Evolutionary conservation across 2,797 vertebrate genomes (phyloP), one percentile per base, ranked within the genome.

Genomic region (Syncerus caffer): DNA sequence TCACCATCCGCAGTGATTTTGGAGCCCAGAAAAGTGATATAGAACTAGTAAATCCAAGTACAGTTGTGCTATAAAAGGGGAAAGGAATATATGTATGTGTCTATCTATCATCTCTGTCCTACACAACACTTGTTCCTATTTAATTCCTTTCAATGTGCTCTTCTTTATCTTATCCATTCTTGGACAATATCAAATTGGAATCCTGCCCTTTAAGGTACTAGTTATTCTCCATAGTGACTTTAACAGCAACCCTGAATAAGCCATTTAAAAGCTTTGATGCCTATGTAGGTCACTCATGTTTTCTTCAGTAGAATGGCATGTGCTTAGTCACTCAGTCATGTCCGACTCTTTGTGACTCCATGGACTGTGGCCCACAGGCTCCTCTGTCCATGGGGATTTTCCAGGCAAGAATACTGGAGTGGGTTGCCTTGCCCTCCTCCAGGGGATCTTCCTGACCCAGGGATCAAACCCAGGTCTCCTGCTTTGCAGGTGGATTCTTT

Each of bases 241-340:
- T 89, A 95, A 96, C 89, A 82, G 13, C 45, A 58, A 94, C 79
- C 80, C 71, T 93, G 34, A 60, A 78, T n/a, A 90, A 93, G 13
- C 2, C 86, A 51, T 42, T 93, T 96, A 80, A 55, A 95, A 95
- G 83, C 83, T 93, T 90, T 93, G 34, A 96, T 94, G 91, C 16
- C 10, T 94, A 38, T 25, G 38, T 38, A 91, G 85, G 34, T 25
- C 53, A 91, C 50, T 94, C 74, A 50, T 93, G 76, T 91, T 97
- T 97, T 93, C 6, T 42, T 89, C 45, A 51, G 51, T 31, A 86
- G 23, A 2, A 86, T 90, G 58, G 31, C n/a, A 71, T 45, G 85
- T 82, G 23, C 4, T 34, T 34, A 6, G 8, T 34, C 64, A 34
- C 64, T 38, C 64, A 38, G 64, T 71, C 19, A 0, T 38, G 64